Percentiles rank a stretch among this genome's conserved stretches.
Evolutionary conservation across 2,888 invertebrate species (phyloP).

Genomic region (Hesperia comma): DNA sequence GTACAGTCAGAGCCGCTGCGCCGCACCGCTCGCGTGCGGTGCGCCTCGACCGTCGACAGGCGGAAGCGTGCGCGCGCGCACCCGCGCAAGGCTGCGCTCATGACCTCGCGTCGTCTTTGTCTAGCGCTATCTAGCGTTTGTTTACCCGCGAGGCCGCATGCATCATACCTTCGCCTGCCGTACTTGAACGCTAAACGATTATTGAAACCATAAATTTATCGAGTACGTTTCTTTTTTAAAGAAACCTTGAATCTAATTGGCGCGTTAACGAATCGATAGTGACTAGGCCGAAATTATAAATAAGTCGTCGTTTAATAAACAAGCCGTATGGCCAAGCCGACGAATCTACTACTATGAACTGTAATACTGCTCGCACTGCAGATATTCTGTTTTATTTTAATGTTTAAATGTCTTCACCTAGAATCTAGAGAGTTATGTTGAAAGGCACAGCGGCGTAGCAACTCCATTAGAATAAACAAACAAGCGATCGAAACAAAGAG

Average conservation of each 20-base stretch:
- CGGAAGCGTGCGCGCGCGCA: slow-evolving; percentile 78
- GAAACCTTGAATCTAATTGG: slow-evolving; percentile 64
- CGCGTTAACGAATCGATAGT: slow-evolving; percentile 51
- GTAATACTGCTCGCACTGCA: neutral
- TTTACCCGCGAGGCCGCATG: slow-evolving; percentile 82
- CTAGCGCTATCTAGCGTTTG: slow-evolving; percentile 82
- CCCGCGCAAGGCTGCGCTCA: slow-evolving; percentile 83
- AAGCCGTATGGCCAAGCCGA: slow-evolving; percentile 13
- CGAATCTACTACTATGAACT: slow-evolving; percentile 5
- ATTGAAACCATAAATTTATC: slow-evolving; percentile 54
- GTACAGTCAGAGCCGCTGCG: neutral
- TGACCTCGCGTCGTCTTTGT: slow-evolving; percentile 83
- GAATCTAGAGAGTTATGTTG: slow-evolving; percentile 2
- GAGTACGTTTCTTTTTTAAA: slow-evolving; percentile 54
- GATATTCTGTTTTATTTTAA: neutral
- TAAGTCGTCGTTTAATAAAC: slow-evolving; percentile 17
- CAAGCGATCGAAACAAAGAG: slow-evolving; percentile 26
- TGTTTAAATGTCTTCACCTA: neutral
- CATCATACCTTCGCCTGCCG: slow-evolving; percentile 75
- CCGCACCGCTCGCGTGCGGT: slow-evolving; percentile 45
- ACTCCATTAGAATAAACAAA: slow-evolving; percentile 28
- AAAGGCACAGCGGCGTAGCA: slow-evolving; percentile 29
- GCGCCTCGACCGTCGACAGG: slow-evolving; percentile 67
- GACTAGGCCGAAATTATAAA: slow-evolving; percentile 29
- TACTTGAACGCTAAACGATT: slow-evolving; percentile 69